phyloP scores from a whole-genome alignment of 2,113 vertebrate species.

The Notarius lentiginosus region DNA sequence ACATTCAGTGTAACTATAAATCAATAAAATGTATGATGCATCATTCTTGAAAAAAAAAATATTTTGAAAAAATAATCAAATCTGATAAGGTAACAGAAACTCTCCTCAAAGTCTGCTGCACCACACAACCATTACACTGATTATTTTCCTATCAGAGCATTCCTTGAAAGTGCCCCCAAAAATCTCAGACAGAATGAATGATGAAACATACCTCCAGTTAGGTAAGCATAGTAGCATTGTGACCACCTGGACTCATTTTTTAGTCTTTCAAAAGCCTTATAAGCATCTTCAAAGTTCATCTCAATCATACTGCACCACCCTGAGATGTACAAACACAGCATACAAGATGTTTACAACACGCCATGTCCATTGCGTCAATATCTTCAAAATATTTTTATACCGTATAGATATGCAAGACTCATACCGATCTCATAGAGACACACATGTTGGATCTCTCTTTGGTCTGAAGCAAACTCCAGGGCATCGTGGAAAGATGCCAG shows the following conservation, averaged over 20 bases:
- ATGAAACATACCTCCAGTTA: conserved; percentile 85
- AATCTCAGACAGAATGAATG: not conserved
- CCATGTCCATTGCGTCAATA: not conserved
- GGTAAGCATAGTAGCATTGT: conserved; percentile 96
- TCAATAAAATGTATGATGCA: not conserved
- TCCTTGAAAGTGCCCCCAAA: no score
- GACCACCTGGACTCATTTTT: conserved; percentile 98
- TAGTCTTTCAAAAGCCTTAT: conserved; percentile 88
- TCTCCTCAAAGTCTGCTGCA: not conserved
- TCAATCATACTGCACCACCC: conserved; percentile 99
- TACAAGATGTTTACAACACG: not conserved
- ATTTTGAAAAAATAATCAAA: not conserved
- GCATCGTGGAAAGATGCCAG: conserved; percentile 95
- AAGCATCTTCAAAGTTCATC: conserved; percentile 93
- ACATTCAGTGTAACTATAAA: not conserved
- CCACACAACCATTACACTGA: not conserved
- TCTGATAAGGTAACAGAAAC: not conserved
- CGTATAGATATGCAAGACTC: conserved; percentile 27
- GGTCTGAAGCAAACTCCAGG: conserved; percentile 92
- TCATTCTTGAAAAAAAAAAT: not conserved
- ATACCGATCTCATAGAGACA: conserved; percentile 98
- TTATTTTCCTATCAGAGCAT: not conserved
- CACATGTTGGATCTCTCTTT: conserved; percentile 97
- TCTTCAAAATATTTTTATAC: not conserved
- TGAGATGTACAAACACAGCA: conserved; percentile 56